Percentiles rank a stretch among this genome's conserved stretches.
phyloP scores from a whole-genome alignment of 2,888 invertebrate species.

The Chamaedrilus cognettii region DNA sequence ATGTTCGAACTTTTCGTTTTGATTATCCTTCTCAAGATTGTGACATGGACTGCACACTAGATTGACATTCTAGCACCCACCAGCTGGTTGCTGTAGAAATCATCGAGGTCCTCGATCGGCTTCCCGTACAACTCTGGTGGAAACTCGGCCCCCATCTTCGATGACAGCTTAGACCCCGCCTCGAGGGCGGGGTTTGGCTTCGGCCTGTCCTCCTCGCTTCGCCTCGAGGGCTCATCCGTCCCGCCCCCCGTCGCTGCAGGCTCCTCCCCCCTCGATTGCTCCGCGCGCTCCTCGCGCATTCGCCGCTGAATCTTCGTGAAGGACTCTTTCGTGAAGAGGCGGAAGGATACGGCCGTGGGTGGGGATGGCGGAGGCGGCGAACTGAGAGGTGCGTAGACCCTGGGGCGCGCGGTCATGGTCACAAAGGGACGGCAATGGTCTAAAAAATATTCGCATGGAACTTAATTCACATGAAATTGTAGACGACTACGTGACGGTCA shows the following conservation, averaged over 20 bases:
- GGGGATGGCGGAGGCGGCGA: too few relatives aligned
- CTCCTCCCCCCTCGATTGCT: constrained; percentile 14
- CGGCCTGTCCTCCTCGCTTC: constrained; percentile 70
- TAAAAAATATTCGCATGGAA: too few relatives aligned
- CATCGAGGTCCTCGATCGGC: constrained; percentile 98
- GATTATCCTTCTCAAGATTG: too few relatives aligned
- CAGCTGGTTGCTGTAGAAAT: constrained; percentile 92
- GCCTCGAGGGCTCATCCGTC: too few relatives aligned
- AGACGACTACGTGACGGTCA: too few relatives aligned
- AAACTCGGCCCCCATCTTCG: constrained; percentile 89
- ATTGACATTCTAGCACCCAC: constrained; percentile 69
- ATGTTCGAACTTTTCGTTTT: too few relatives aligned
- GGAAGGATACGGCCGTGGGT: constrained; percentile 29
- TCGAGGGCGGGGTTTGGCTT: constrained; percentile 94
- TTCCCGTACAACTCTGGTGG: constrained; percentile 93
- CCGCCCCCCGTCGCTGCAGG: too few relatives aligned
- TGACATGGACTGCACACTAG: too few relatives aligned
- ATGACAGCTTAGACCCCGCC: constrained; percentile 94
- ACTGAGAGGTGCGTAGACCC: too few relatives aligned
- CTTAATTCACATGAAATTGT: too few relatives aligned
- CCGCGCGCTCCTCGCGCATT: constrained; percentile 50
- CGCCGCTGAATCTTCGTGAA: constrained; percentile 86
- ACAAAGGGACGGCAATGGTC: too few relatives aligned
- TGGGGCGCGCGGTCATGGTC: too few relatives aligned
- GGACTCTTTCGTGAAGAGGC: constrained; percentile 70